Percentiles rank a stretch among this genome's conserved stretches.
phyloP scores from a whole-genome alignment of 2,888 invertebrate species.

The Odontocolon sp. region DNA sequence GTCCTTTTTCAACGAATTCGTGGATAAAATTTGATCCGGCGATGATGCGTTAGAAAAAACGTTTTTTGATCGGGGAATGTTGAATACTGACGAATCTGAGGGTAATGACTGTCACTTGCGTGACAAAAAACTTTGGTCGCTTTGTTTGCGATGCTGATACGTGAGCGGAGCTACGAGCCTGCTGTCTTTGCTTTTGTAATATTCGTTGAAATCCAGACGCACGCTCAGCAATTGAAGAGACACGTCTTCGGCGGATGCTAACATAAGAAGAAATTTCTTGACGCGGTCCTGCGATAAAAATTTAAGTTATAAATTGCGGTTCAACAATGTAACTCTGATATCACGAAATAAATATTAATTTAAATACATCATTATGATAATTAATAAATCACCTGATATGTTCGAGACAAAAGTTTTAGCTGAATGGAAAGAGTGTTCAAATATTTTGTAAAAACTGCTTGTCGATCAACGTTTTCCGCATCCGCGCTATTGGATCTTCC shows the following conservation, averaged over 20 bases:
- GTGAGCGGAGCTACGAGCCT: constrained; percentile 86
- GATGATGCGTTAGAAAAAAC: background rate
- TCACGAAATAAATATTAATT: too few relatives aligned
- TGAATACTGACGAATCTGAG: constrained; percentile 2
- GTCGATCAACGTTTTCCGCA: constrained; percentile 83
- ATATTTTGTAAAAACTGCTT: constrained; percentile 85
- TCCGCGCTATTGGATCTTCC: constrained; percentile 69
- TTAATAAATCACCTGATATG: constrained; percentile 85
- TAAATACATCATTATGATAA: background rate
- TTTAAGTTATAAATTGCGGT: constrained; percentile 12
- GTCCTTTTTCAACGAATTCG: background rate
- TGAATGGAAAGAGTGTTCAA: constrained; percentile 84
- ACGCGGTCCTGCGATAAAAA: constrained; percentile 91
- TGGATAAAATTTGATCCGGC: background rate
- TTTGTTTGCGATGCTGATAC: constrained; percentile 78
- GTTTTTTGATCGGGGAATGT: background rate
- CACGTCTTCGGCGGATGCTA: constrained; percentile 92
- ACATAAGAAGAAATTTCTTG: constrained; percentile 91
- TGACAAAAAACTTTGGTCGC: constrained; percentile 72
- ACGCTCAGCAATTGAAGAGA: constrained; percentile 95
- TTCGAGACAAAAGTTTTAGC: constrained; percentile 86
- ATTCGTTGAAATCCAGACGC: constrained; percentile 96
- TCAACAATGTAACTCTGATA: too few relatives aligned
- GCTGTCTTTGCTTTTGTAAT: constrained; percentile 92
- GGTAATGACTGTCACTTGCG: constrained; percentile 72